Evolutionary conservation across 1,140 invertebrate species (phyloP), one percentile per base, ranked within the genome.

Genomic region (Diabrotica virgifera): DNA sequence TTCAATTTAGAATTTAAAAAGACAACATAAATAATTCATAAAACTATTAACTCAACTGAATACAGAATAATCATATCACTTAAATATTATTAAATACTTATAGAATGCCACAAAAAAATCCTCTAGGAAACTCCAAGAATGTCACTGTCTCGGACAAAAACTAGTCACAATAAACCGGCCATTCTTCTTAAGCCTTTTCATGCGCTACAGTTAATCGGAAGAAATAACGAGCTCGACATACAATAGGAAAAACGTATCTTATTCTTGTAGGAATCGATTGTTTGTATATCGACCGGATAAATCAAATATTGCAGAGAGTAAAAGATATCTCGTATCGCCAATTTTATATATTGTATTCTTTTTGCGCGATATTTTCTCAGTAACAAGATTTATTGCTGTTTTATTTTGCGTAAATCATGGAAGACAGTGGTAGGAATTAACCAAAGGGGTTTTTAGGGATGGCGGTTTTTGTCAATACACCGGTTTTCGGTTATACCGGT

Each of bases 131-230:
- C n/a, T n/a, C 40, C 40, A n/a, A 46, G 40, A 8, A 52, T 36
- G 51, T 62, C 60, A 54, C 51, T 51, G 62, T 51, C 52, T 50
- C 12, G n/a, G 55, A 70, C 63, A 62, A 70, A 70, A 73, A 71
- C 71, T 73, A 73, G 71, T 70, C 71, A 46, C 40, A 70, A 52
- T 67, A 69, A 71, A 74, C 71, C 68, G 71, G 73, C 65, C 65
- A 55, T 60, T 66, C 69, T 72, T 73, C 71, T 69, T 70, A 57
- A 72, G 65, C 73, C 73, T 72, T 74, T 73, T 74, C 71, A 71
- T 68, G 69, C 64, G 68, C 68, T 72, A 74, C 71, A 72, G 70
- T 73, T 71, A 74, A 70, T 73, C 73, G 73, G 73, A 74, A 74
- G 73, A 74, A 72, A 72, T 71, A 71, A 69, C 69, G 69, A 72